Evolutionary conservation across 2,797 vertebrate genomes (phyloP), one percentile per base, ranked within the genome.

Genomic region (Avahi laniger): DNA sequence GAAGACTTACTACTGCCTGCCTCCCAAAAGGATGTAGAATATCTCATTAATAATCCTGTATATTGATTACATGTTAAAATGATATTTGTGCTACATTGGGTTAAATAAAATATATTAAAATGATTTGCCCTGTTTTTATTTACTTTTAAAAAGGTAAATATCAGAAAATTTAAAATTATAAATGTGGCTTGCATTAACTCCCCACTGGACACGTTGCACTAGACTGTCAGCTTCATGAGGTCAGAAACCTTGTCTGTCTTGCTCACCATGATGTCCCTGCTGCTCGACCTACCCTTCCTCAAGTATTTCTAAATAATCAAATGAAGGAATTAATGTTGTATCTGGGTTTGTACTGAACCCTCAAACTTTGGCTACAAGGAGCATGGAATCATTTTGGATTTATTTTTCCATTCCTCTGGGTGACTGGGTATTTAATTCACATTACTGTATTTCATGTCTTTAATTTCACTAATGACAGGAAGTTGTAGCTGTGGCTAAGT

Each of bases 381-480:
- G 1, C n/a, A 33, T 67, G 24, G 50, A 82, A 73, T 85, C 41
- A 75, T 90, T 67, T 81, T 81, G 72, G 38, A 78, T 89, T 92
- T 93, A 78, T 93, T 88, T 95, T 91, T 84, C 59, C 26, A 80
- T 87, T 75, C 24, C 11, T 80, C 43, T 91, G 50, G 28, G 11
- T 67, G 57, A 91, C 5, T 65, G 35, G 17, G 15, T 59, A 90
- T 91, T 97, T 91, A 83, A 95, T 80, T 83, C 67, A 95, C 14
- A 92, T 95, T 86, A 79, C 33, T 93, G 18, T 76, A 83, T 93
- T 93, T 95, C 57, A 82, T 54, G 52, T 89, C 82, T 91, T 95
- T 87, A 91, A 85, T 95, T 93, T 93, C 67, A 63, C 38, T 94
- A 87, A 95, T 28, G 50, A 87, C n/a, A 93, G 63, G 70, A 94